phyloP scores from a whole-genome alignment of 2,113 vertebrate genomes.

The Oplegnathus fasciatus region DNA sequence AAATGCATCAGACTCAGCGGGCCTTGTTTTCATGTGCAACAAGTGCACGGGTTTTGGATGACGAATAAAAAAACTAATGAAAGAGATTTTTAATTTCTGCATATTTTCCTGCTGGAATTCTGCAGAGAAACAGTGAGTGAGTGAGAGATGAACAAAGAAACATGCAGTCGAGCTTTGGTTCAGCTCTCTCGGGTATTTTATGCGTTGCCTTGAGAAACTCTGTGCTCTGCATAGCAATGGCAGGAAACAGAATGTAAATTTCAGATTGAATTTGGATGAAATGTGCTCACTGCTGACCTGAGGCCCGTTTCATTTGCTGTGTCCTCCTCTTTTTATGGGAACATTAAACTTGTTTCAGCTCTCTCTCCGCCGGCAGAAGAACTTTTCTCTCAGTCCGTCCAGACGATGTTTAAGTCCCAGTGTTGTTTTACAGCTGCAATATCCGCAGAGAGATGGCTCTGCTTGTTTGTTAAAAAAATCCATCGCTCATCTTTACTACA shows the following conservation, averaged over 20 bases:
- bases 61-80: background rate
- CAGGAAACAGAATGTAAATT: slow-evolving; percentile 34
- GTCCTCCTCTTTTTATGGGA: slow-evolving; percentile 42
- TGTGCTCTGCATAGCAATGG: slow-evolving; percentile 42
- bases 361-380: background rate
- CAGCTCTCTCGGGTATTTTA: slow-evolving; percentile 4
- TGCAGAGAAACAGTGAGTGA: background rate
- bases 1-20: too few species aligned
- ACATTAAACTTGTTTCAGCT: slow-evolving; percentile 44
- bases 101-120: background rate
- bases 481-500: slow-evolving; percentile 48
- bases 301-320: slow-evolving; percentile 49
- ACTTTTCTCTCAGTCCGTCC: background rate
- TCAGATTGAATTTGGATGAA: slow-evolving; percentile 50
- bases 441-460: slow-evolving; percentile 14
- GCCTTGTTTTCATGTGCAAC: background rate
- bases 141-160: background rate
- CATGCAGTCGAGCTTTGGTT: background rate
- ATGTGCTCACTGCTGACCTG: slow-evolving; percentile 54
- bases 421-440: slow-evolving; percentile 51
- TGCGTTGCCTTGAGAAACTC: slow-evolving; percentile 20
- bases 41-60: background rate
- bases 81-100: background rate
- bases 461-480: slow-evolving; percentile 35
- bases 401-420: background rate